These are phyloP conservation scores for Picus viridis DNA, from an alignment of 2,797 vertebrate species.

Conservation along the genomic window DNA sequence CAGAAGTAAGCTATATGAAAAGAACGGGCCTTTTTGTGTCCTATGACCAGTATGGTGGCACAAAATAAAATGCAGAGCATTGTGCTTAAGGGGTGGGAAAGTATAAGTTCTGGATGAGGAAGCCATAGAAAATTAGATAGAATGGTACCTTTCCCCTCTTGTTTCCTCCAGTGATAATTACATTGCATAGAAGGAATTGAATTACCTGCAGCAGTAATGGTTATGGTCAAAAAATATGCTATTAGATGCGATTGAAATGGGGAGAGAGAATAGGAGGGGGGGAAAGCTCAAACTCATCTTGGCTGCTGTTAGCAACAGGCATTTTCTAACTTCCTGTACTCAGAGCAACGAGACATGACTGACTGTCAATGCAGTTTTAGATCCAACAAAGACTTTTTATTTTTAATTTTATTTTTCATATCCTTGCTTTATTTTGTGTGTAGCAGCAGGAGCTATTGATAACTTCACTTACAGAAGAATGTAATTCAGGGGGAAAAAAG, in stretches of 20 bases:
- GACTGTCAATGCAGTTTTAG: background rate
- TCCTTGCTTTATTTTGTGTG: background rate
- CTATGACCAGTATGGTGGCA: constrained; percentile 38
- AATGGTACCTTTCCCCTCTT: constrained; percentile 17
- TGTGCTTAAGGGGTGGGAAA: background rate
- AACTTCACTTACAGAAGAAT: background rate
- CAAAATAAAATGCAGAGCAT: constrained; percentile 62
- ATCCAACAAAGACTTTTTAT: background rate
- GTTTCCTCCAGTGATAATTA: constrained; percentile 62
- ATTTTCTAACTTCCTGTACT: background rate
- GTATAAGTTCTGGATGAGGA: constrained; percentile 56
- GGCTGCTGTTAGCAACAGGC: background rate
- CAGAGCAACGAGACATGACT: background rate
- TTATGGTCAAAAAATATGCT: constrained; percentile 13
- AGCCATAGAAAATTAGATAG: constrained; percentile 66
- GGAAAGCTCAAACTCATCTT: background rate
- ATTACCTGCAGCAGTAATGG: constrained; percentile 31
- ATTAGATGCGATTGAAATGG: background rate
- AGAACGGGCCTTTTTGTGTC: constrained; percentile 49
- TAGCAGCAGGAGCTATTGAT: background rate
- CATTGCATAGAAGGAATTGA: constrained; percentile 50
- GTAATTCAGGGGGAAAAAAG: background rate
- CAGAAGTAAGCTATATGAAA: constrained; percentile 60
- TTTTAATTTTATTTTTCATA: too few relatives aligned
- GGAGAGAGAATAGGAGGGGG: too few relatives aligned